Percentiles rank a stretch among this genome's conserved stretches.
Conservation (phyloP, 2,113 vertebrate species). For the Charina bottae region DNA sequence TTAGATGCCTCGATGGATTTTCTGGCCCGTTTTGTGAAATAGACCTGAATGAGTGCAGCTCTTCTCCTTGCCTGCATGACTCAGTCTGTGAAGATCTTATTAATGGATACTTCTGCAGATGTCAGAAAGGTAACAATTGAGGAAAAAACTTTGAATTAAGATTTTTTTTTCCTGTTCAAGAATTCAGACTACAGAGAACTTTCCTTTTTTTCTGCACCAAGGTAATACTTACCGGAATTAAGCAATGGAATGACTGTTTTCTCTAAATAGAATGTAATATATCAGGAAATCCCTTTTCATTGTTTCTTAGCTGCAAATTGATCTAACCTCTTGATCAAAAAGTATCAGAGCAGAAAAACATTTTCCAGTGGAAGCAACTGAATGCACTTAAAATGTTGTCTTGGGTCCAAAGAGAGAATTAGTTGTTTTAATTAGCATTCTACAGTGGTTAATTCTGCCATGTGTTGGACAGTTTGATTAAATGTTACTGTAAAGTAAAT, state of each 20-base stretch:
- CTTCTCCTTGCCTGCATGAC: conserved; percentile 80
- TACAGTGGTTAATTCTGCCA: neutral
- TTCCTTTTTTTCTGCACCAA: neutral
- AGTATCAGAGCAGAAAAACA: neutral
- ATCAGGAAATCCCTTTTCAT: neutral
- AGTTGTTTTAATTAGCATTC: conserved; percentile 1
- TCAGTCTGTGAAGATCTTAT: conserved; percentile 82
- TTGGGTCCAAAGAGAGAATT: conserved; percentile 31
- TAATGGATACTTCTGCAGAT: conserved; percentile 84
- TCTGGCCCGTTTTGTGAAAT: conserved; percentile 70
- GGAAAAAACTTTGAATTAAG: conserved; percentile 36
- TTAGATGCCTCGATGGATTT: conserved; percentile 71
- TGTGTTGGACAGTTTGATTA: neutral
- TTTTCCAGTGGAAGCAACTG: neutral
- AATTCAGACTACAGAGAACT: neutral
- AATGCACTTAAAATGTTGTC: conserved; percentile 29
- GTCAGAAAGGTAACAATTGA: conserved; percentile 72
- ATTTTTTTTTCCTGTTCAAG: neutral
- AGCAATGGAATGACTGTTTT: neutral
- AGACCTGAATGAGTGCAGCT: conserved; percentile 83
- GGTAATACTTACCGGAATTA: neutral
- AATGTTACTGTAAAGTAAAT: conserved; percentile 19
- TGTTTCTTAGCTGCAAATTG: conserved; percentile 13
- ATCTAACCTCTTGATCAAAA: conserved; percentile 21
- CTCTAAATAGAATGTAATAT: neutral